Evolutionary conservation across 2,113 vertebrate species (phyloP), one percentile per base, ranked within the genome.

Genomic region (Pangasianodon gigas): DNA sequence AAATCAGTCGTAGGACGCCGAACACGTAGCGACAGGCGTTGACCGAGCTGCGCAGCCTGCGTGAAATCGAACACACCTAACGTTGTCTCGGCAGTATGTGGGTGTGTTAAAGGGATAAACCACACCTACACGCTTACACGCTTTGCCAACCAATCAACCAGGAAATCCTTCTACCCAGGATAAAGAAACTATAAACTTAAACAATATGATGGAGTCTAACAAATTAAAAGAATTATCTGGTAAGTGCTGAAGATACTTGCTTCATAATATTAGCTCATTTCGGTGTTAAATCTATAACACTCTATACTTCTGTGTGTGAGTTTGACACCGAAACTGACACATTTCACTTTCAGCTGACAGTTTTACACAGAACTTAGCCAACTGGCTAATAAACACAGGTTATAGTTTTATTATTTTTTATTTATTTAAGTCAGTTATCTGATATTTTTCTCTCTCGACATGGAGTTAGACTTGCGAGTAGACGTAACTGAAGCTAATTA

Each of bases 111-210:
- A n/a, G 19, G 6, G 1, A 26, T 5, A 84, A 41, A 14, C 56
- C 81, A 62, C 51, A 18, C 85, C 67, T 10, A 56, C n/a, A 52
- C 13, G 7, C 7, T 37, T 24, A 5, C 83, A 46, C 18, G 41
- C 67, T 77, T 58, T 54, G 60, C 88, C 90, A 87, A 84, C 89
- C 88, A 60, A 82, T 74, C 24, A 92, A 91, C 69, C 81, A 94
- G 95, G 95, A 95, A 96, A 93, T 95, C 85, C 58, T 69, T 37
- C 7, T 91, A 58, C n/a, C 16, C 44, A 83, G 54, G 89, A 69
- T 65, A 87, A 74, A 10, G 48, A 44, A 84, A 5, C 0, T 29
- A 21, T 10, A 54, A 46, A 37, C 89, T 88, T 32, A 16, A 24
- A 6, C 29, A 52, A 46, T 6, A 91, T 6, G 0, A 96, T 95